Conservation (phyloP, 2,888 invertebrate species). For the Tryphoninae sp. region DNA sequence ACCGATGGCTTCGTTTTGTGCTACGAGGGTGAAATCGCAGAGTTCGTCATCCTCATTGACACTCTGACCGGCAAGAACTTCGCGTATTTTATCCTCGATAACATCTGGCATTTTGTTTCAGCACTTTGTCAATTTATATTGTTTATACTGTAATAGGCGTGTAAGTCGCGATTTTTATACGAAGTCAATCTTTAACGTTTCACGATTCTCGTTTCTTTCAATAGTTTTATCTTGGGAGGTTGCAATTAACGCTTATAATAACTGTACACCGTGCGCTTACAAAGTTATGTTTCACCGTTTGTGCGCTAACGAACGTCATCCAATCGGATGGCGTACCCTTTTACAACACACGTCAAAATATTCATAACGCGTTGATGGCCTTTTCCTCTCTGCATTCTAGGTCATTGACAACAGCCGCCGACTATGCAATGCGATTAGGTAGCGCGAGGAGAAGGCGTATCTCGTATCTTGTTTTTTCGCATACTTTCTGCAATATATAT, state of each 20-base stretch:
- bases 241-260: conserved; percentile 56
- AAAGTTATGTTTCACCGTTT: conserved; percentile 31
- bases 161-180: not conserved
- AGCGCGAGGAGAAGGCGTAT: not conserved
- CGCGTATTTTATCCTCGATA: conserved; percentile 85
- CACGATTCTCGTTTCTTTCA: conserved; percentile 5
- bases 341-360: conserved; percentile 60
- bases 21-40: conserved; percentile 92
- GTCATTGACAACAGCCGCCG: conserved; percentile 56
- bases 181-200: conserved; percentile 5
- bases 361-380: conserved; percentile 63
- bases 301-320: conserved; percentile 57
- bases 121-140: conserved; percentile 10
- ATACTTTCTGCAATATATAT: too few relatives aligned
- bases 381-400: conserved; percentile 61
- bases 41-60: conserved; percentile 86
- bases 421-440: conserved; percentile 45
- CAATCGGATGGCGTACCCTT: conserved; percentile 55
- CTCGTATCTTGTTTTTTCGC: not conserved
- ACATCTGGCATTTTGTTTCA: conserved; percentile 82
- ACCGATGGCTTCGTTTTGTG: conserved; percentile 91
- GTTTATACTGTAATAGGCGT: not conserved
- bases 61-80: conserved; percentile 86
- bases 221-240: conserved; percentile 16
- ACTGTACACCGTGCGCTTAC: conserved; percentile 50